Conservation (phyloP, 2,113 vertebrate genomes). For the Larimichthys polyactis region DNA sequence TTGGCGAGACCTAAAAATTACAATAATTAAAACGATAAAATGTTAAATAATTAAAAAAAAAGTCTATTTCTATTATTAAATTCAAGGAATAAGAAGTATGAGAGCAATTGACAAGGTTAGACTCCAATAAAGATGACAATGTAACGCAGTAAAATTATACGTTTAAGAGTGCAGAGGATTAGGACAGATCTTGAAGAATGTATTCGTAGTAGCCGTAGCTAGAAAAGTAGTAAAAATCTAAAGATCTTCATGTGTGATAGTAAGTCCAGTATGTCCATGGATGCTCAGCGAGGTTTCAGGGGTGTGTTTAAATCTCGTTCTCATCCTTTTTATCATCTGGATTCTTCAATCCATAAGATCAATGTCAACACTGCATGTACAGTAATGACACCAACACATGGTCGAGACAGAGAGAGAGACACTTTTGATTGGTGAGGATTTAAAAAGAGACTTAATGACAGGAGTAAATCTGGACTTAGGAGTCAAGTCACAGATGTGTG, state of each 20-base stretch:
- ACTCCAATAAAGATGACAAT: no score
- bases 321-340: conserved; percentile 27
- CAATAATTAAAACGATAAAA: no score
- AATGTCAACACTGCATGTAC: conserved; percentile 38
- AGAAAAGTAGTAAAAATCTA: no score
- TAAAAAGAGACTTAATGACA: conserved; percentile 68
- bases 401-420: conserved; percentile 36
- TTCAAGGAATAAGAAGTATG: no score
- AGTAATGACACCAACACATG: conserved; percentile 56
- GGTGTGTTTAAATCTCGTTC: background rate
- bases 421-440: conserved; percentile 74
- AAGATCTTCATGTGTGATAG: background rate
- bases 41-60: no score
- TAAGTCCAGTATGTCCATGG: background rate
- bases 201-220: no score
- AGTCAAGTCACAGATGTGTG: conserved; percentile 63
- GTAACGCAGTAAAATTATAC: no score
- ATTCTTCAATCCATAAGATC: conserved; percentile 39
- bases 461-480: conserved; percentile 68
- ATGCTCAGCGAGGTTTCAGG: background rate
- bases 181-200: no score
- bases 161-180: no score
- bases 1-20: no score
- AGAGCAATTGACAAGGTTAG: no score
- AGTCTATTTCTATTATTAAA: no score